Evolutionary conservation across 2,113 vertebrate species (phyloP), one percentile per base, ranked within the genome.

Genomic region (Malurus alboscapulatus): DNA sequence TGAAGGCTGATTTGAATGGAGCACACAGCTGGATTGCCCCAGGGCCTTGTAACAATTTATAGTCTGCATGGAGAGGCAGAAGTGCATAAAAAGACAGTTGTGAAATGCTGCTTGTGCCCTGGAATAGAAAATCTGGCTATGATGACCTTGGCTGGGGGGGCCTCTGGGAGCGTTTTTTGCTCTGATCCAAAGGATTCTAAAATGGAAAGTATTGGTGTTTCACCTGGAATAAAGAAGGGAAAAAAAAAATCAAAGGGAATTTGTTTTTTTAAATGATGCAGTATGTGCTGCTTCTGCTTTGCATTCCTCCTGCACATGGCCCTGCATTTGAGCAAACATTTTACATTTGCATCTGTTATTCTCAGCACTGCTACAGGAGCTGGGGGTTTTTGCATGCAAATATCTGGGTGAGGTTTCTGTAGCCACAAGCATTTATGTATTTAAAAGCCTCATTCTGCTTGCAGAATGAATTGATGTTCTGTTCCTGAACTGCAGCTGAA

Each of bases 1-100:
- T 95, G 92, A 97, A 95, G 93, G 90, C 95, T 94, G 95, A 96
- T 95, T 92, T 84, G 83, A 96, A 96, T 88, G 92, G 93, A 96
- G 91, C 22, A 2, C 80, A 81, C 95, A 97, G 94, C 96, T 93
- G 94, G 77, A 94, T 92, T 84, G 91, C 96, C 96, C 95, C 72
- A 89, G 97, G 96, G 92, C 94, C 95, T 95, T 96, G 91, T 97
- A 95, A 94, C 87, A 84, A 79, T 95, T 95, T 95, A 81, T 85
- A 88, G 96, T 91, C 93, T 92, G 94, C 84, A 90, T 97, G 95
- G 88, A 91, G 96, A 97, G 89, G 87, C 95, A 95, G 95, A 95
- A 96, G 95, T 95, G 92, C 94, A 93, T 94, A 92, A 95, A 95
- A 92, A 96, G 93, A 92, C 91, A 95, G 91, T 94, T 95, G 87